Base-by-base conservation (phyloP, 2,113 vertebrate species). In the Cryptotis parvus region DNA sequence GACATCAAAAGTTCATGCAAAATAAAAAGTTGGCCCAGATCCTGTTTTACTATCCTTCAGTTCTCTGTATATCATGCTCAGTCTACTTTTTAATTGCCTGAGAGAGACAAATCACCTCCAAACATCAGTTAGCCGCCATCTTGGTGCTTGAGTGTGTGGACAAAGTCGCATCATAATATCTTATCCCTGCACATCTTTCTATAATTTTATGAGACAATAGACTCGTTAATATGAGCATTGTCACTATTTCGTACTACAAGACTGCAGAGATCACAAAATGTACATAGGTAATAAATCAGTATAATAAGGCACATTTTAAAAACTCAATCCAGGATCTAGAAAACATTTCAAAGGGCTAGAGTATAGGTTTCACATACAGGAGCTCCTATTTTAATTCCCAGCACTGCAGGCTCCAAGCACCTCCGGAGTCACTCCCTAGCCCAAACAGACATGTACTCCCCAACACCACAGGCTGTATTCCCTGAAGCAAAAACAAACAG, bases 21-120 rank as follows among this genome's bases (percentile, higher is more conserved):
- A 94, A 89, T 73, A 79, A 91, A 85, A 96, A 96, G n/a, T 84
- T 31, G 78, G 82, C 20, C 65, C 49, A 83, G 89, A 86, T 84
- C 70, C 72, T n/a, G 10, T 89, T 81, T 92, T 0, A n/a, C 61
- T 94, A 94, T 72, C 61, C 43, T 85, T 92, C 8, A 86, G 74
- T 81, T 96, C 35, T 79, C 63, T 94, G 41, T 35, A 20, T 92
- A 91, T 43, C n/a, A 37, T 33, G 68, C 52, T 95, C 83, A 63
- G 83, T 89, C 33, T 91, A 43, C 27, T 68, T 37, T 29, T 89
- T 9, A 69, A 2, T 65, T 89, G 68, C 70, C 92, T n/a, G 91
- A 63, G 66, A 15, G 61, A 94, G 89, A 91, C 4, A 91, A 89
- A 89, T 45, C 7, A 49, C 85, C 55, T 31, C 45, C 33, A 92